phyloP scores from a whole-genome alignment of 2,113 vertebrate species.

The Atherinomorus stipes region DNA sequence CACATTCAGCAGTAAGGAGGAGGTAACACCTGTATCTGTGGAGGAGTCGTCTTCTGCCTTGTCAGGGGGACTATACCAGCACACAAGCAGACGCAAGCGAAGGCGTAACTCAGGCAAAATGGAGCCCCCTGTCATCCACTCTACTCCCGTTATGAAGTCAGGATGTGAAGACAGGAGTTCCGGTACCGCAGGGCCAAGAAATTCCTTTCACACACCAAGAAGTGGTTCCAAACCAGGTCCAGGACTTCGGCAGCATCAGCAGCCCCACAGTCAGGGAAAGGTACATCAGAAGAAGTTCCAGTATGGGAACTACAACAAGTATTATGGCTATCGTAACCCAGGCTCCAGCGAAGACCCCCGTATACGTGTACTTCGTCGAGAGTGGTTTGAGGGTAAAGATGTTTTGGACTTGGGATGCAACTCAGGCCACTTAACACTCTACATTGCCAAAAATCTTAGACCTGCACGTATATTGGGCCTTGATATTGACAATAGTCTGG shows the following conservation, averaged over 20 bases:
- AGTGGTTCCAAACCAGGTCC: slow-evolving; percentile 49
- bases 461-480: slow-evolving; percentile 88
- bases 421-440: slow-evolving; percentile 90
- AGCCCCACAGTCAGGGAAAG: slow-evolving; percentile 46
- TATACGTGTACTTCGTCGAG: slow-evolving; percentile 83
- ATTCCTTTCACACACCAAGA: slow-evolving; percentile 68
- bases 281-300: slow-evolving; percentile 86
- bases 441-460: slow-evolving; percentile 87
- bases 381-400: slow-evolving; percentile 91
- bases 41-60: slow-evolving; percentile 77
- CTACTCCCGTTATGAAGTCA: slow-evolving; percentile 57
- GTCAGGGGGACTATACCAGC: slow-evolving; percentile 60
- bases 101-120: slow-evolving; percentile 89
- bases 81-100: slow-evolving; percentile 84
- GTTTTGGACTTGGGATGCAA: slow-evolving; percentile 94
- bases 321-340: slow-evolving; percentile 94
- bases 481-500: slow-evolving; percentile 88
- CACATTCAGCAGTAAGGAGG: slow-evolving; percentile 81
- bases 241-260: slow-evolving; percentile 63
- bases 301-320: slow-evolving; percentile 93
- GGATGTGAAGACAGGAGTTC: slow-evolving; percentile 44
- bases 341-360: slow-evolving; percentile 86
- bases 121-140: slow-evolving; percentile 71
- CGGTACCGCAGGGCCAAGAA: slow-evolving; percentile 25
- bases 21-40: slow-evolving; percentile 70